Evolutionary conservation across 2,113 vertebrate species (phyloP).

Genomic region (Plecturocebus donacophilus): DNA sequence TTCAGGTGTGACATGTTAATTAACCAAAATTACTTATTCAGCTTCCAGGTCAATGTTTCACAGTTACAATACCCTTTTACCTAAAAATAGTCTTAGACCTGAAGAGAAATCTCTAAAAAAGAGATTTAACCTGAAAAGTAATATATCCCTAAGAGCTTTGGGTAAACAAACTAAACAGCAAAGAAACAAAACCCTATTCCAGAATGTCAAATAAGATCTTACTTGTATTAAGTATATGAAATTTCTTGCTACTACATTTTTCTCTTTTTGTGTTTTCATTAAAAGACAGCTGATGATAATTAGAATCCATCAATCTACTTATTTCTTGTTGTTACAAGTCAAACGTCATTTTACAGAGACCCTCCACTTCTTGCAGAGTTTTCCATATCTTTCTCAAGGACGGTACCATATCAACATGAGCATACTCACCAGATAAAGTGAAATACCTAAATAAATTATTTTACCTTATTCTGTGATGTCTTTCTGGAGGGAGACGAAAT

Average conservation of each 20-base stretch:
- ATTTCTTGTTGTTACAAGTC: neutral
- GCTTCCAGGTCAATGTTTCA: neutral
- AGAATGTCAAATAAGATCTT: neutral
- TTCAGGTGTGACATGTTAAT: neutral
- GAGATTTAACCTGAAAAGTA: neutral
- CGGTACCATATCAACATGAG: neutral
- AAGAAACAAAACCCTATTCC: neutral
- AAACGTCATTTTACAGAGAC: neutral
- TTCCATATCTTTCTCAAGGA: neutral
- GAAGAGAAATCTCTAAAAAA: neutral
- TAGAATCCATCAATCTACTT: neutral
- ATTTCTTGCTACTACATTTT: neutral
- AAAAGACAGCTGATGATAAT: neutral
- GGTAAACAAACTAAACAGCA: neutral
- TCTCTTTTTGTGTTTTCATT: neutral
- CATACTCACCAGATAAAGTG: neutral
- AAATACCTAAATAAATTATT: neutral
- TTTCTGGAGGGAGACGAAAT: neutral
- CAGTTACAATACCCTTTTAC: neutral
- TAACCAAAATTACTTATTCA: neutral
- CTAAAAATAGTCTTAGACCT: neutral
- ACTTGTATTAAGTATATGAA: neutral
- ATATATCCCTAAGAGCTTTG: neutral
- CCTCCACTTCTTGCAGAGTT: neutral
- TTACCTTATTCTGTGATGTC: neutral